Percentiles rank a stretch among this genome's conserved stretches.
Conservation (phyloP, 1,140 invertebrate species). For the Latrodectus geometricus region DNA sequence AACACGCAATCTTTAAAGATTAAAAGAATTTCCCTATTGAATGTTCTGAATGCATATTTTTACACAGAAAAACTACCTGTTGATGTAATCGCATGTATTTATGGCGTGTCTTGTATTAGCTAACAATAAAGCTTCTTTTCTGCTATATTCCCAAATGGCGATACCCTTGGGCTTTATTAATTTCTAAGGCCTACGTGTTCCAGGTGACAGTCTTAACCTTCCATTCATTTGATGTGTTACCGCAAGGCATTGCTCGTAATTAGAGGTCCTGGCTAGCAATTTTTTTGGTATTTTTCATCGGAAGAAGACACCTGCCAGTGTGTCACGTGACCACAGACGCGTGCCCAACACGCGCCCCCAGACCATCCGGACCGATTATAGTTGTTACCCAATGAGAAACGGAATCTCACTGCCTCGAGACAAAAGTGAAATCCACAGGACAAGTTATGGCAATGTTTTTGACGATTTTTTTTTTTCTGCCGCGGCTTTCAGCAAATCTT, state of each 20-base stretch:
- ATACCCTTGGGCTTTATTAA: neutral
- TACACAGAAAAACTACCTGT: too few species aligned
- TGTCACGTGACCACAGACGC: slow-evolving; percentile 30
- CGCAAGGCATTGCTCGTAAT: slow-evolving; percentile 21
- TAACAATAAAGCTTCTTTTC: neutral
- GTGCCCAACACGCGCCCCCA: slow-evolving; percentile 55
- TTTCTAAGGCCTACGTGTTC: neutral
- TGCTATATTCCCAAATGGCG: neutral
- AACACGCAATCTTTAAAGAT: too few species aligned
- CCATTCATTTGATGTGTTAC: neutral
- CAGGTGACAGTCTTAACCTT: slow-evolving; percentile 50
- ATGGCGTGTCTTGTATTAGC: neutral
- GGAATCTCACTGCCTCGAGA: neutral
- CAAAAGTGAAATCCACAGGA: neutral
- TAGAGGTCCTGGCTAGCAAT: slow-evolving; percentile 1
- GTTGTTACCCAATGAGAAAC: slow-evolving; percentile 1
- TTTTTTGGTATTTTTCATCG: neutral
- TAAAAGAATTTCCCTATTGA: too few species aligned
- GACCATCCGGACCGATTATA: neutral
- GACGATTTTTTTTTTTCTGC: neutral
- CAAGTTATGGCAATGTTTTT: neutral
- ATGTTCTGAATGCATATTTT: too few species aligned
- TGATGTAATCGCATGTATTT: neutral
- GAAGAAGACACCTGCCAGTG: slow-evolving; percentile 31
- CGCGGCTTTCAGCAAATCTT: neutral